Evolutionary conservation across 2,888 invertebrate species (phyloP), one percentile per base, ranked within the genome.

Genomic region (Cyaniris semiargus): DNA sequence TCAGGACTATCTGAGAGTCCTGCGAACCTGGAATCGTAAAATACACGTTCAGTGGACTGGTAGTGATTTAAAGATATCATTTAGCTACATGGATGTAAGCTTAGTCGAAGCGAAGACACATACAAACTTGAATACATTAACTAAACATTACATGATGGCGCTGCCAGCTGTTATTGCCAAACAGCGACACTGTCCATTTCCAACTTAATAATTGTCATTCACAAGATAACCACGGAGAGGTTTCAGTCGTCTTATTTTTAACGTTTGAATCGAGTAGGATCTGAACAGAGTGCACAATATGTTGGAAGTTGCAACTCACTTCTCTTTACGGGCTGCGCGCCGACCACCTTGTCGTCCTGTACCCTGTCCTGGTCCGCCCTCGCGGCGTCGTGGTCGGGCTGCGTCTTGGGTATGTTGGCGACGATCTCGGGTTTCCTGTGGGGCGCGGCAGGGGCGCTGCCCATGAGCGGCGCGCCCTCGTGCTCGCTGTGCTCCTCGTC

Each of bases 1-100:
- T 95, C 53, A 95, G 86, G 4, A 95, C 94, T 81, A 95, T 93
- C 15, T 95, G 95, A 74, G 95, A 95, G 83, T 95, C 95, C 84
- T 93, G 94, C 44, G 94, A 94, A 86, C 94, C 95, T 91, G 94
- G 81, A 92, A 94, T 83, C 80, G 44, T 15, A 34, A 58, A 70
- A 5, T 15, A 70, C 53, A 70, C 10, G 48, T 48, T 76, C 10
- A 75, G 6, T 21, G 27, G 23, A 7, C 34, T 23, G 34, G 31
- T 7, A 18, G 8, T 70, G 8, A 6, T 34, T 70, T 8, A 34
- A 56, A n/a, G 6, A 53, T 4, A 18, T 53, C 5, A 15, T 56
- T 4, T 7, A 56, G 7, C n/a, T 7, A 56, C 21, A 58, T 21
- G 21, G 10, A 21, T 2, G 8, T 8, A 7, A 58, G 58, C 21